Evolutionary conservation across 2,888 invertebrate species (phyloP).

Genomic region (Dioctria rufipes): DNA sequence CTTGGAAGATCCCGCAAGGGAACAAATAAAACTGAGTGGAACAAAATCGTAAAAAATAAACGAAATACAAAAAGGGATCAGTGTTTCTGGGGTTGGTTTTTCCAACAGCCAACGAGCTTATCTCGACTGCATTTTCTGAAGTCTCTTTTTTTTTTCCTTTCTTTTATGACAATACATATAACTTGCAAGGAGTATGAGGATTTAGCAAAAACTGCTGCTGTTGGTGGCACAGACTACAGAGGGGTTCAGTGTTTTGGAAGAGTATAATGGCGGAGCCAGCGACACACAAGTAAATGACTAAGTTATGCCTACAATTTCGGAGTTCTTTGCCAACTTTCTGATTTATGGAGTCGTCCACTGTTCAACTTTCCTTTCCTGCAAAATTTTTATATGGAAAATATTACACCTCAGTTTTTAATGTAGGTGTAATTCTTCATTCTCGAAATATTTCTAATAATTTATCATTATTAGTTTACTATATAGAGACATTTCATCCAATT

Average conservation of each 20-base stretch:
- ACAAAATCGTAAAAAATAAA: slow-evolving; percentile 48
- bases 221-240: not conserved
- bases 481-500: too few species aligned
- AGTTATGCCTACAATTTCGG: slow-evolving; percentile 38
- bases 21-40: slow-evolving; percentile 48
- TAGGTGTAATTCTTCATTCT: too few species aligned
- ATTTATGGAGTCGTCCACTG: slow-evolving; percentile 14
- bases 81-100: slow-evolving; percentile 46
- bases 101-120: slow-evolving; percentile 52
- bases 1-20: slow-evolving; percentile 43
- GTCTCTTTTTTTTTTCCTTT: slow-evolving; percentile 38
- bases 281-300: slow-evolving; percentile 16
- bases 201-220: slow-evolving; percentile 16
- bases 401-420: too few species aligned
- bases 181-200: slow-evolving; percentile 43
- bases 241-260: slow-evolving; percentile 15
- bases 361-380: not conserved
- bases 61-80: slow-evolving; percentile 49
- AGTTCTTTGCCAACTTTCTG: slow-evolving; percentile 47
- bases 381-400: too few species aligned
- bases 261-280: slow-evolving; percentile 9
- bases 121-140: slow-evolving; percentile 57
- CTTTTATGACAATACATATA: slow-evolving; percentile 55
- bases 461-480: too few species aligned
- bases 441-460: too few species aligned